phyloP scores from a whole-genome alignment of 2,797 vertebrate species.

The Arctocebus calabarensis region DNA sequence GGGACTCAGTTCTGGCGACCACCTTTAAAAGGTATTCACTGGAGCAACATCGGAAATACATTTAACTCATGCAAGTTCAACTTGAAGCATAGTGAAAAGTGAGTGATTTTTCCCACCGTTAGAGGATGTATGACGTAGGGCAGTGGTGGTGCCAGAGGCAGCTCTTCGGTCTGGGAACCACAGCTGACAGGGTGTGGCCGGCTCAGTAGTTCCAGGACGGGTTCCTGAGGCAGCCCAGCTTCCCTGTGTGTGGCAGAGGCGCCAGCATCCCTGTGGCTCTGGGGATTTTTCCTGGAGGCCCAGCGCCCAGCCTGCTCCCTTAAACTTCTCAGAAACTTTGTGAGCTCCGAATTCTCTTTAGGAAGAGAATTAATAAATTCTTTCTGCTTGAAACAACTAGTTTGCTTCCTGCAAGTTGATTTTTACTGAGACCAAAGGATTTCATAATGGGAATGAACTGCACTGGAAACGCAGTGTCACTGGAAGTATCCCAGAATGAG shows the following conservation, averaged over 20 bases:
- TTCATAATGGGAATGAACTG: background rate
- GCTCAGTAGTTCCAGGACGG: background rate
- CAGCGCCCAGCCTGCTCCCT: background rate
- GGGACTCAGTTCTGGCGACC: background rate
- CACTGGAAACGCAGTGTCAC: background rate
- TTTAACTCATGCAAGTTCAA: background rate
- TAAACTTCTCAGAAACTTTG: background rate
- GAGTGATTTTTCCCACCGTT: background rate
- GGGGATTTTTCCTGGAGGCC: background rate
- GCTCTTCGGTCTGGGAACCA: background rate
- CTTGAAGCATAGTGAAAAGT: background rate
- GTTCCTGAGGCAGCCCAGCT: background rate
- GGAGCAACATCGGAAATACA: background rate
- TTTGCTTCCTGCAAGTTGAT: slow-evolving; percentile 2
- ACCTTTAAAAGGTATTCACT: background rate
- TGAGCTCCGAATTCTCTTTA: background rate
- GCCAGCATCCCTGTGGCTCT: background rate
- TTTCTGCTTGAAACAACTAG: background rate
- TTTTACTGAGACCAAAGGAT: background rate
- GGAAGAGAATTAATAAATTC: background rate
- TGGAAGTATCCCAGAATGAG: background rate
- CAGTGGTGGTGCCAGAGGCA: background rate
- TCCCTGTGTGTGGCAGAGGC: background rate
- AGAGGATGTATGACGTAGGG: accelerated
- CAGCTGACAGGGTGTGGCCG: background rate